Percentiles rank a stretch among this genome's conserved stretches.
These are phyloP conservation scores for Diaprepes abbreviatus DNA, from an alignment of 2,888 invertebrate species.

Conservation along the genomic window DNA sequence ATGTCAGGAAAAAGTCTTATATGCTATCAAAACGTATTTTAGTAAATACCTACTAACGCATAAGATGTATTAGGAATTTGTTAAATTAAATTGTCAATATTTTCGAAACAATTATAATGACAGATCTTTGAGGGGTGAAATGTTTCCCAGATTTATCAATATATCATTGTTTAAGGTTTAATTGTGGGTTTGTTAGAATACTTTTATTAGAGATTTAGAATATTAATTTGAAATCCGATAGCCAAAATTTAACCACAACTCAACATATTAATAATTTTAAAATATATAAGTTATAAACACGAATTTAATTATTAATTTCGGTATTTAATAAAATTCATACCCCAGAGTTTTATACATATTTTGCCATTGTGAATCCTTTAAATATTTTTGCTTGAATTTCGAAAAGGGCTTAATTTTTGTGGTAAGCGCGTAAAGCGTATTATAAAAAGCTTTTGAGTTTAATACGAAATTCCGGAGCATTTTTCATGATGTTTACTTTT, in stretches of 20 bases:
- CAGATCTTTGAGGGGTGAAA: no score
- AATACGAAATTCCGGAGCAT: conserved; percentile 35
- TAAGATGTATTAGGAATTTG: no score
- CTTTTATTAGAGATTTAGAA: no score
- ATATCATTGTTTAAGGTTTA: no score
- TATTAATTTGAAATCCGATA: background rate
- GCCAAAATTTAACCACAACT: background rate
- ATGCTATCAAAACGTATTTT: no score
- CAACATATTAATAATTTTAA: background rate
- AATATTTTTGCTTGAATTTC: conserved; percentile 38
- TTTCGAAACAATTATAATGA: no score
- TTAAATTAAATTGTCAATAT: no score
- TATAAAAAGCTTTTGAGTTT: conserved; percentile 34
- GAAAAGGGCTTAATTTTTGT: conserved; percentile 46
- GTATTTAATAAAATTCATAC: conserved; percentile 32
- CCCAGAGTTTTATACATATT: conserved; percentile 28
- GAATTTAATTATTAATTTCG: conserved; percentile 31
- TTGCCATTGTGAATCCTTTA: conserved; percentile 28
- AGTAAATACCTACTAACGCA: no score
- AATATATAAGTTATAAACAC: conserved; percentile 4
- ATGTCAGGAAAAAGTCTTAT: no score
- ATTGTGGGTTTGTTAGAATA: no score
- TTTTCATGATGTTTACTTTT: conserved; percentile 24
- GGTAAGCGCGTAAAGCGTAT: conserved; percentile 32
- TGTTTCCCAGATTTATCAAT: no score